Evolutionary conservation across 1,140 invertebrate species (phyloP), one percentile per base, ranked within the genome.

Genomic region (Dinothrombium tinctorium): DNA sequence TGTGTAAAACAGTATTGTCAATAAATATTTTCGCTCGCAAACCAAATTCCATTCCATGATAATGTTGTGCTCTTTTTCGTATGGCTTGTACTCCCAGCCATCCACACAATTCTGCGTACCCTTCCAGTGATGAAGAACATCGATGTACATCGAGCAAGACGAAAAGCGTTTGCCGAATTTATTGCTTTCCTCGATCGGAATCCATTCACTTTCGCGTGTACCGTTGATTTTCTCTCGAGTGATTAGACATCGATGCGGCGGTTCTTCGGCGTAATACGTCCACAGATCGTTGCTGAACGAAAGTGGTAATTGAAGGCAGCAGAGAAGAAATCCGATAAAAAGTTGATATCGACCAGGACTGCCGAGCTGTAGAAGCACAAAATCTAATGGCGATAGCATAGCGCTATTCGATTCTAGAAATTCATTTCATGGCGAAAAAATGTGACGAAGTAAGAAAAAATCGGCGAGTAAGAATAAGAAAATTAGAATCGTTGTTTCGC

Each of bases 21-120:
- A 50, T 7, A 68, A 45, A 44, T 61, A 61, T 25, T 50, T 48
- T 33, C 56, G 50, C n/a, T 62, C 59, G 47, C 68, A 69, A 11
- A 69, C 59, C 31, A 69, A 52, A 22, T 58, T 48, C 63, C 64
- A 69, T 49, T 59, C 57, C 2, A 53, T 50, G 4, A 54, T 48
- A 15, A 59, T 39, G 32, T 45, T 57, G 47, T 51, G 54, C 44
- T 58, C 55, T 20, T 46, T 44, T 5, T 50, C 40, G 21, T 33
- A 40, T 1, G 44, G 42, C 6, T 54, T 24, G 41, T 52, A 59
- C 43, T 58, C 48, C 48, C 53, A 59, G 14, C 57, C 57, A 31
- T 53, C 41, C 4, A 48, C 33, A 40, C 57, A 59, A 0, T 35
- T 21, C 24, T 53, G 45, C 2, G 49, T 52, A 9, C 51, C 54